Percentiles rank a stretch among this genome's conserved stretches.
Conservation (phyloP, 2,113 vertebrate species). For the Corythoichthys haematopterus region DNA sequence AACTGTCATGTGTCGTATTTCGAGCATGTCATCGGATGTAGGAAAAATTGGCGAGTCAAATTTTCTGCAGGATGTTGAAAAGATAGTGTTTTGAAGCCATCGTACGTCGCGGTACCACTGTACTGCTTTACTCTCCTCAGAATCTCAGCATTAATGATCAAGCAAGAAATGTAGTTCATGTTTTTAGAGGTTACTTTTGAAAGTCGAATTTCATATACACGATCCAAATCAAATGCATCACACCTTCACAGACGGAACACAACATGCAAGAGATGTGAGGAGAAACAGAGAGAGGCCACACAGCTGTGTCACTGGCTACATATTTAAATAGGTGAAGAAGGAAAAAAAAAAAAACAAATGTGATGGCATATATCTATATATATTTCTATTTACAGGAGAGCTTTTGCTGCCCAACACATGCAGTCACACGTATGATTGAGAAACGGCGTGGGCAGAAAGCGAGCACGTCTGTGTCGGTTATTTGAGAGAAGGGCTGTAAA, state of each 20-base stretch:
- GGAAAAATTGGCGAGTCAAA: too few species aligned
- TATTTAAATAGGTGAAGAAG: background rate
- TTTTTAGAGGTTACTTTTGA: background rate
- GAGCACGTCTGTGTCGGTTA: constrained; percentile 21
- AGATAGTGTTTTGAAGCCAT: too few species aligned
- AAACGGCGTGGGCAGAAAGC: constrained; percentile 20
- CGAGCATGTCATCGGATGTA: too few species aligned
- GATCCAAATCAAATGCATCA: constrained; percentile 1
- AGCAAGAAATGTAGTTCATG: background rate
- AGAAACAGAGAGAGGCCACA: background rate
- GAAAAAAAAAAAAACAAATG: background rate
- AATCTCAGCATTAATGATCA: background rate
- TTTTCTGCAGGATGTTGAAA: too few species aligned
- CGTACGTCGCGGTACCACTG: too few species aligned
- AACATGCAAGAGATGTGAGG: background rate
- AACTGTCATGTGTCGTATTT: too few species aligned
- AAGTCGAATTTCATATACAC: background rate
- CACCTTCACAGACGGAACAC: background rate
- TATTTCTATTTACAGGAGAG: constrained; percentile 14
- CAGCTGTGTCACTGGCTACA: background rate
- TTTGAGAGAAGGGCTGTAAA: constrained; percentile 43
- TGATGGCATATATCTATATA: background rate
- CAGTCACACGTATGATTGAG: constrained; percentile 8
- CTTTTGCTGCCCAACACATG: constrained; percentile 23
- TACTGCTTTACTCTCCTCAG: background rate